Evolutionary conservation across 2,888 invertebrate genomes (phyloP), one percentile per base, ranked within the genome.

Genomic region (Synanthedon vespiformis): DNA sequence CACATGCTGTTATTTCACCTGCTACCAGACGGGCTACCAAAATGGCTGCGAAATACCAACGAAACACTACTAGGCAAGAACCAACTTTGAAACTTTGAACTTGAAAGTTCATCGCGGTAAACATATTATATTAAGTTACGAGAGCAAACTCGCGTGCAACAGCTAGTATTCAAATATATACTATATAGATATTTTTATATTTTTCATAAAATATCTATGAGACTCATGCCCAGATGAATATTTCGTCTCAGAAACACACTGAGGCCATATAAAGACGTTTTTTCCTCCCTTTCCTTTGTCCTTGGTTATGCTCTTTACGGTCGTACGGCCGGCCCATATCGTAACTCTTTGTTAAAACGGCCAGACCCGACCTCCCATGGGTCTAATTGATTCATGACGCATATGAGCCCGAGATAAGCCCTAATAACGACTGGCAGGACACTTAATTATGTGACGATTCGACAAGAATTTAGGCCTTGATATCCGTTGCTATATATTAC

Each of bases 311-410:
- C 22, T 40, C 50, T 50, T 27, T 13, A 13, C 51, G 52, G 27
- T 49, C 47, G 27, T 16, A n/a, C n/a, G 51, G 44, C 40, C 53
- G 16, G 53, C 18, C 52, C 52, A 48, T 51, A 27, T 44, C 47
- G 53, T 58, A 57, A 53, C 49, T 58, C 57, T 57, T 58, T 54
- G 58, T 58, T 56, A 55, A 52, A 52, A 53, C 49, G 51, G 47
- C 54, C 51, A 49, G 51, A 51, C 40, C 51, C 40, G 22, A 44
- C 40, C 51, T 51, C 49, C 16, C 49, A 51, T 53, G 58, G 62
- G 61, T 61, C 63, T 76, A 77, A 77, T 74, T 74, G 76, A 77
- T 77, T 74, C 74, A 76, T 67, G 69, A 67, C 67, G 64, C 65
- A 67, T 64, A 71, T 69, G 63, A 72, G 62, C 58, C 58, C 59